Conservation (phyloP, 2,113 vertebrate species). For the Oceanites oceanicus region DNA sequence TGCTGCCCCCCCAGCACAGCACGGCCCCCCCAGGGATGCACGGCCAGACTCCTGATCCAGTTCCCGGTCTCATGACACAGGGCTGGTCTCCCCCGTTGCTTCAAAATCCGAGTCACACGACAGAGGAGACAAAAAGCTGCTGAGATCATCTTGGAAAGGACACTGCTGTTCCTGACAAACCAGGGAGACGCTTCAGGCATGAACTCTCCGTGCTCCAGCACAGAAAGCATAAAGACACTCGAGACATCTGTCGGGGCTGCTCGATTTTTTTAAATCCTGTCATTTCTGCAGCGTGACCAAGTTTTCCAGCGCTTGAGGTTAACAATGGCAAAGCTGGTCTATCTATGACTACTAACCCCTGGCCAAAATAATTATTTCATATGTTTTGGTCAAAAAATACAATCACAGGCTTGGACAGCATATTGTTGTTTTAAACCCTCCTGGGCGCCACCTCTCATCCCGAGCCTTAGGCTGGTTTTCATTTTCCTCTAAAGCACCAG, state of each 20-base stretch:
- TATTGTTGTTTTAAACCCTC: not conserved
- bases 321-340: not conserved
- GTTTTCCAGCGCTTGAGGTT: not conserved
- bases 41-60: not conserved
- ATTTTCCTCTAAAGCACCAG: not conserved
- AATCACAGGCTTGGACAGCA: not conserved
- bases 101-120: not conserved
- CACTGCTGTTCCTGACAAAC: not conserved
- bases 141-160: slow-evolving; percentile 4
- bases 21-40: not conserved
- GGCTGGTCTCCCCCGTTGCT: not conserved
- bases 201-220: not conserved
- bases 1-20: not conserved
- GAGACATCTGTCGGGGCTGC: not conserved
- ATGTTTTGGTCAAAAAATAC: not conserved
- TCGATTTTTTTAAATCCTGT: not conserved
- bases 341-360: not conserved
- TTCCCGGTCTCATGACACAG: not conserved
- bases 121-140: not conserved
- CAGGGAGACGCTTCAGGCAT: not conserved
- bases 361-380: not conserved
- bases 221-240: not conserved
- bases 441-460: not conserved
- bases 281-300: not conserved
- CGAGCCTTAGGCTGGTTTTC: not conserved